Evolutionary conservation across 53 echinoderm and acorn worm genomes (phyloP).

Genomic region (Crossaster papposus): DNA sequence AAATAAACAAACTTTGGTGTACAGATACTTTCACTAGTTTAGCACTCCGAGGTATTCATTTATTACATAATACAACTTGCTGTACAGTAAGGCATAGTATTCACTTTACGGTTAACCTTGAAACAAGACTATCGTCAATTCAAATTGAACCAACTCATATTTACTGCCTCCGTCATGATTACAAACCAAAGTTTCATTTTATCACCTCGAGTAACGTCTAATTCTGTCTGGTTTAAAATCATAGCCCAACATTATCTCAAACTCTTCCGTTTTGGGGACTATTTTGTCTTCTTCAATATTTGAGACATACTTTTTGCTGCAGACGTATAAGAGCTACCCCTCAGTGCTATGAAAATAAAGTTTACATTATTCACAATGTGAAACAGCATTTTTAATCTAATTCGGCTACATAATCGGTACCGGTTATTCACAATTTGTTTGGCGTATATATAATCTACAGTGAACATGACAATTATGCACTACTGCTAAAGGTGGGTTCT

Average conservation of each 20-base stretch:
- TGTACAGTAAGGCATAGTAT: constrained; percentile 65
- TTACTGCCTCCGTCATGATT: neutral
- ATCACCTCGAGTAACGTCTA: neutral
- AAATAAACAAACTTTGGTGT: neutral
- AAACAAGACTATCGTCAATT: constrained; percentile 5
- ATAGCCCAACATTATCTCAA: neutral
- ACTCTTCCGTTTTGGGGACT: neutral
- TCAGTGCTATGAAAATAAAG: constrained; percentile 58
- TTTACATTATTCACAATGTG: constrained; percentile 62
- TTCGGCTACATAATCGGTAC: constrained; percentile 34
- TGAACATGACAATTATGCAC: constrained; percentile 33
- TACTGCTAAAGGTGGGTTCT: constrained; percentile 30
- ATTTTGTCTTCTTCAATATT: neutral
- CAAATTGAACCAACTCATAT: too few species aligned
- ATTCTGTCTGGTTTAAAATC: neutral
- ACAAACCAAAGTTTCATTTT: neutral
- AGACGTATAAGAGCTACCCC: neutral
- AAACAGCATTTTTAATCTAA: constrained; percentile 45
- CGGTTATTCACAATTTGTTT: constrained; percentile 39
- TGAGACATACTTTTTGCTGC: neutral
- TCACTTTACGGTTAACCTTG: constrained; percentile 49
- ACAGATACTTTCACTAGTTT: neutral
- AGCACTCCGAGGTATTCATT: constrained; percentile 65
- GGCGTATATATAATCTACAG: constrained; percentile 38
- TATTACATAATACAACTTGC: constrained; percentile 64